These are phyloP conservation scores for Cyclophora punctaria DNA, from an alignment of 2,888 invertebrate species.

Conservation along the genomic window DNA sequence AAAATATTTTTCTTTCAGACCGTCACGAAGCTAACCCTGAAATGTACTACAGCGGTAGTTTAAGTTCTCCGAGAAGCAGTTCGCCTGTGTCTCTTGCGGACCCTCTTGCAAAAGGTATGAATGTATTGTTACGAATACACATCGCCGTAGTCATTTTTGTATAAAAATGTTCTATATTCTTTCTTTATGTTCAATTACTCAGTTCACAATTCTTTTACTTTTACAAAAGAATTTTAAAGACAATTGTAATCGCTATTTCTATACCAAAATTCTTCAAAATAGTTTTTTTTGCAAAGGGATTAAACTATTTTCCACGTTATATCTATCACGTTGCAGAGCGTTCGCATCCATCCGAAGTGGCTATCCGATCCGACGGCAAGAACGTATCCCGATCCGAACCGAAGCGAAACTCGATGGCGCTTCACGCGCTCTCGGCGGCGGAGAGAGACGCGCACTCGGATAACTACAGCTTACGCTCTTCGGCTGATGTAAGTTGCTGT, in stretches of 20 bases:
- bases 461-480: conserved; percentile 68
- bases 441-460: conserved; percentile 63
- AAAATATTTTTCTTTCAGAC: conserved; percentile 34
- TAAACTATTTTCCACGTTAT: too few species aligned
- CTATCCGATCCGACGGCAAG: conserved; percentile 46
- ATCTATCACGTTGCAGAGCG: conserved; percentile 36
- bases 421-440: conserved; percentile 44
- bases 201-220: too few species aligned
- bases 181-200: too few species aligned
- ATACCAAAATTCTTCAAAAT: too few species aligned
- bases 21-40: conserved; percentile 67
- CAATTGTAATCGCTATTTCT: too few species aligned
- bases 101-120: conserved; percentile 55
- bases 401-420: conserved; percentile 45
- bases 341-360: conserved; percentile 55
- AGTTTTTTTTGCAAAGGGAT: too few species aligned
- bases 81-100: conserved; percentile 59
- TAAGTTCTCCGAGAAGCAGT: conserved; percentile 56
- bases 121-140: too few species aligned
- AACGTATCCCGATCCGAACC: conserved; percentile 44
- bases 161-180: too few species aligned
- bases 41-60: conserved; percentile 64
- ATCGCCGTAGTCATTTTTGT: too few species aligned
- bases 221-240: too few species aligned
- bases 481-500: conserved; percentile 49